Evolutionary conservation across 2,113 vertebrate genomes (phyloP).

Genomic region (Saccopteryx bilineata): DNA sequence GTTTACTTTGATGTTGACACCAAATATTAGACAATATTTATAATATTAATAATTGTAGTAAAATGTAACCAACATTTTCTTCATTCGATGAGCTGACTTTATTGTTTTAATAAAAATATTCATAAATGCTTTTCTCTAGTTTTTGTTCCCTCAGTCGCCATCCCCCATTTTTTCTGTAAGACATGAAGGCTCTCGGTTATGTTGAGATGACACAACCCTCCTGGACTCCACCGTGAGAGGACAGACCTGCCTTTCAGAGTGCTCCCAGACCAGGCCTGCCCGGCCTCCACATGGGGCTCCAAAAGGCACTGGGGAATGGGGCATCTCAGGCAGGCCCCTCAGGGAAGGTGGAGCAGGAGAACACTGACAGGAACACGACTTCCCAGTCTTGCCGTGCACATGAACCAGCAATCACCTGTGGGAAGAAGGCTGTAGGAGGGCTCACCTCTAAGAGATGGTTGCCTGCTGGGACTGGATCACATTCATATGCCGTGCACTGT

Average conservation of each 20-base stretch:
- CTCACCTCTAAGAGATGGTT: background rate
- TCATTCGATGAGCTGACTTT: background rate
- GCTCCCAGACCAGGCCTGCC: too few relatives aligned
- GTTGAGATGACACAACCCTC: background rate
- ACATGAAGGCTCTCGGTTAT: background rate
- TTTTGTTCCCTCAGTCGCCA: background rate
- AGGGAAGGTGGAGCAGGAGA: background rate
- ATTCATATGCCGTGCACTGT: rapidly evolving
- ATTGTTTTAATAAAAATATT: background rate
- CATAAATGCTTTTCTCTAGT: background rate
- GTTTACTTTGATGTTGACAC: background rate
- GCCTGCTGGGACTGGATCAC: background rate
- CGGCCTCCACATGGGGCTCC: background rate
- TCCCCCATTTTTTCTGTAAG: background rate
- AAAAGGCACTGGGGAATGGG: rapidly evolving
- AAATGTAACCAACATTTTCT: background rate
- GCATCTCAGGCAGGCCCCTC: background rate
- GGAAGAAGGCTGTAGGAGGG: background rate
- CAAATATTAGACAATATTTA: background rate
- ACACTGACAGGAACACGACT: background rate
- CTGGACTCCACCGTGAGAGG: background rate
- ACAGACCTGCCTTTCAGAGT: background rate
- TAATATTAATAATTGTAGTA: background rate
- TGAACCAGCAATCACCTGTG: background rate
- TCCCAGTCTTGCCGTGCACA: background rate